These are phyloP conservation scores for Sorex maritimensis DNA, from an alignment of 2,797 vertebrate genomes.

Conservation along the genomic window DNA sequence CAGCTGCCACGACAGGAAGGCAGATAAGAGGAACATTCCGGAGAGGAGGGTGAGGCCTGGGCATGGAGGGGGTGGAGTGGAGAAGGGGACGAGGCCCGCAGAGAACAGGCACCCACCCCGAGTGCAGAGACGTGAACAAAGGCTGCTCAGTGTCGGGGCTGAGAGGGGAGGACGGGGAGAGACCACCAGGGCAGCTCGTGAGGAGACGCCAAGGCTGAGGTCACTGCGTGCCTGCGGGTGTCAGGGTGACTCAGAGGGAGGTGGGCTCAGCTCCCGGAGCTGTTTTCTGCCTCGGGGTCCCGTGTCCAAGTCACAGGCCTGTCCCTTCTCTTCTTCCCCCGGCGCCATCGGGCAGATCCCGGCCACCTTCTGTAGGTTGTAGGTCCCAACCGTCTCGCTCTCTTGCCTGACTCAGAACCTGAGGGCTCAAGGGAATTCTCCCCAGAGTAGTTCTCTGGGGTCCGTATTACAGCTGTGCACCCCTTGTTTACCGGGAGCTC, in stretches of 20 bases:
- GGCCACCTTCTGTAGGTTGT: background rate
- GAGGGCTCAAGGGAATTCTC: background rate
- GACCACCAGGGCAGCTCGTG: constrained; percentile 46
- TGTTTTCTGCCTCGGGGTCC: background rate
- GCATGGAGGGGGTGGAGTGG: background rate
- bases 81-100: background rate
- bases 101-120: constrained; percentile 15
- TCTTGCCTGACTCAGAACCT: background rate
- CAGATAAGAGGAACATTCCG: constrained; percentile 65
- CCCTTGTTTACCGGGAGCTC: constrained; percentile 44
- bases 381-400: no score
- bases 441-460: background rate
- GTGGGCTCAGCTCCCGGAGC: background rate
- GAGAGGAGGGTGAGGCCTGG: constrained; percentile 22
- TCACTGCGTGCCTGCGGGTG: background rate
- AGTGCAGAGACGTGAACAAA: constrained; percentile 67
- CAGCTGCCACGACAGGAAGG: constrained; percentile 67
- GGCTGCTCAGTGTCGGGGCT: background rate
- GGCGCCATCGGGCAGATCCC: no score
- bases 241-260: background rate
- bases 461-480: background rate
- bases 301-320: background rate
- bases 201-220: constrained; percentile 6
- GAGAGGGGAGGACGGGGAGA: background rate
- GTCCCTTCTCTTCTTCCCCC: background rate